A percentile compares a stretch with the other conserved stretches of the same genome.
These are phyloP conservation scores for Cephalopachus bancanus DNA, from an alignment of 2,797 vertebrate species.

Conservation along the genomic window DNA sequence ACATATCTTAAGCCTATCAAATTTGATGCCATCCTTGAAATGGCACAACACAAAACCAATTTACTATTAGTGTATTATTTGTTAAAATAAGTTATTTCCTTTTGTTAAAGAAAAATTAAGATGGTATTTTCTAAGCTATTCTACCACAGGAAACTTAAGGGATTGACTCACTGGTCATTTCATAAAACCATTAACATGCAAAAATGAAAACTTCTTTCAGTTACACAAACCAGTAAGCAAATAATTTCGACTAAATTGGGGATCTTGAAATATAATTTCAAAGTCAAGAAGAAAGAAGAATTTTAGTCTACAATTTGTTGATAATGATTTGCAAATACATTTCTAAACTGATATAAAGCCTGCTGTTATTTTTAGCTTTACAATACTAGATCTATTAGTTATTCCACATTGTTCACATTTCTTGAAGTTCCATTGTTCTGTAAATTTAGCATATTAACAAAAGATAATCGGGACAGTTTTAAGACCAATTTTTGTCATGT, in stretches of 20 bases:
- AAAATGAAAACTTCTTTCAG: constrained; percentile 55
- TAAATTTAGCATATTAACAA: constrained; percentile 70
- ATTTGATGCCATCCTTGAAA: constrained; percentile 14
- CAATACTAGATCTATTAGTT: constrained; percentile 46
- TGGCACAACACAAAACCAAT: constrained; percentile 13
- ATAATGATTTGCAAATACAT: constrained; percentile 64
- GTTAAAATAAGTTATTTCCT: constrained; percentile 22
- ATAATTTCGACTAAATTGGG: constrained; percentile 62
- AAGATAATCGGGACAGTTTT: constrained; percentile 57
- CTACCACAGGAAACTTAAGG: constrained; percentile 57
- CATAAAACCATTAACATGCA: constrained; percentile 66
- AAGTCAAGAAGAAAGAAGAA: constrained; percentile 71
- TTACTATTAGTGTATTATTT: constrained; percentile 38
- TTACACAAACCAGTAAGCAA: constrained; percentile 58
- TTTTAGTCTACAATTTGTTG: constrained; percentile 69
- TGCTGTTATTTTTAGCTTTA: constrained; percentile 55
- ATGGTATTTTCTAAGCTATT: constrained; percentile 56
- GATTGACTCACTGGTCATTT: constrained; percentile 66
- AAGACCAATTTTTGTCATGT: constrained; percentile 47
- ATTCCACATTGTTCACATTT: constrained; percentile 66
- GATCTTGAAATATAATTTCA: constrained; percentile 67
- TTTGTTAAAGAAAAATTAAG: constrained; percentile 55
- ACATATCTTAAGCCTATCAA: constrained; percentile 31
- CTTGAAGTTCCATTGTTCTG: constrained; percentile 63
- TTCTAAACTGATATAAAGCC: constrained; percentile 71